Evolutionary conservation across 37 sponge, comb jelly and placozoan species (phyloP), one percentile per base, ranked within the genome.

Genomic region (Tethya wilhelma): DNA sequence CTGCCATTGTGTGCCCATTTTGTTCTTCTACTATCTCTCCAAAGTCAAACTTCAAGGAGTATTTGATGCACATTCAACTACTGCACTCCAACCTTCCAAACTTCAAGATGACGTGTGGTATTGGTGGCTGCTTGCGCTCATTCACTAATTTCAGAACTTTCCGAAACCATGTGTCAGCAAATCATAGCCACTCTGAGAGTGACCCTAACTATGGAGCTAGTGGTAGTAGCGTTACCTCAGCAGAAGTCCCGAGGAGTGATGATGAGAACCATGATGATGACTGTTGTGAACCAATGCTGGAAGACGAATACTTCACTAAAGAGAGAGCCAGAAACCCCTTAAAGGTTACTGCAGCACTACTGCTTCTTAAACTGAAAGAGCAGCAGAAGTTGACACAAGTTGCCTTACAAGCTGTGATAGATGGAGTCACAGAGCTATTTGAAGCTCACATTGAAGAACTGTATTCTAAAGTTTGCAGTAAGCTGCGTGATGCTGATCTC

Each of bases 111-210:
- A 62, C 55, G 4, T 82, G 83, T 60, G 83, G 73, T 41, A 72
- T 82, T 42, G 32, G 69, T n/a, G 73, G 74, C 9, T 82, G 83
- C 55, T 32, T 42, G 28, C 22, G 74, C 36, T 42, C 74, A 1
- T 82, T 67, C 65, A 56, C 2, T 2, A 72, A 72, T 23, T 42
- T 60, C 23, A n/a, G 59, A 23, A 71, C 83, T n/a, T 73, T 82
- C 28, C 33, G 59, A 44, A 72, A 71, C 31, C 83, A 82, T 39
- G 43, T 82, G 2, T 82, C 69, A 9, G 59, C 46, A 20, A 39
- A 41, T 2, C 83, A 82, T 37, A 58, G 44, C 8, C 22, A 3
- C 20, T 20, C 26, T 31, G 66, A 65, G 4, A 17, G 19, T 5
- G 66, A 31, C 26, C 17, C 20, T 2, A 65, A 28, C 63, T 14